These are phyloP conservation scores for Orycteropus afer DNA, from an alignment of 2,113 vertebrate genomes.

Conservation along the genomic window DNA sequence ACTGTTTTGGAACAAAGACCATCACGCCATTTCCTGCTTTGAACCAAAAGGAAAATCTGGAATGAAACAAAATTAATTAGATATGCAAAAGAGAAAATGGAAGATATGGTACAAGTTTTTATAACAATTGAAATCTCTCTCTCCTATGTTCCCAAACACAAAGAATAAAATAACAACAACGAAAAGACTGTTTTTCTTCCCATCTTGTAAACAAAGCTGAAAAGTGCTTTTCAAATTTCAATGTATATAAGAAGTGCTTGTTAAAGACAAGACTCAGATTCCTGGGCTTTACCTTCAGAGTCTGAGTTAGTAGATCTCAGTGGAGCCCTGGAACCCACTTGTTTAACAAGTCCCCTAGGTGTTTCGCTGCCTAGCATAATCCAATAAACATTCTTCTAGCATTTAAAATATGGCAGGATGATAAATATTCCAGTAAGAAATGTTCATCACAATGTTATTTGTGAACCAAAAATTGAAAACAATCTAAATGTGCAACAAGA, in stretches of 20 bases:
- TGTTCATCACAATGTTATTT: neutral
- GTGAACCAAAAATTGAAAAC: slow-evolving; percentile 30
- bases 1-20: slow-evolving; percentile 93
- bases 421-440: slow-evolving; percentile 5
- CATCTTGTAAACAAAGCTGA: neutral
- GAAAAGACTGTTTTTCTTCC: neutral
- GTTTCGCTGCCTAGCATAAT: neutral
- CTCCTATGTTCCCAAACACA: neutral
- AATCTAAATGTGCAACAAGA: slow-evolving; percentile 5
- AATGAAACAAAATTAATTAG: slow-evolving; percentile 65
- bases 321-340: neutral
- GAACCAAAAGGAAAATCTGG: slow-evolving; percentile 94
- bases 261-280: neutral
- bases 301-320: neutral
- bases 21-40: slow-evolving; percentile 96
- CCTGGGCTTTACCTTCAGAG: neutral
- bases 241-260: neutral
- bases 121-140: slow-evolving; percentile 3
- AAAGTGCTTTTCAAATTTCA: neutral
- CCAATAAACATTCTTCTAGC: neutral
- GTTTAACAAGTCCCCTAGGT: neutral
- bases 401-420: neutral
- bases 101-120: neutral
- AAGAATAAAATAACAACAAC: slow-evolving; percentile 7
- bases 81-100: neutral